Evolutionary conservation across 2,113 vertebrate species (phyloP).

Genomic region (Erinaceus europaeus): DNA sequence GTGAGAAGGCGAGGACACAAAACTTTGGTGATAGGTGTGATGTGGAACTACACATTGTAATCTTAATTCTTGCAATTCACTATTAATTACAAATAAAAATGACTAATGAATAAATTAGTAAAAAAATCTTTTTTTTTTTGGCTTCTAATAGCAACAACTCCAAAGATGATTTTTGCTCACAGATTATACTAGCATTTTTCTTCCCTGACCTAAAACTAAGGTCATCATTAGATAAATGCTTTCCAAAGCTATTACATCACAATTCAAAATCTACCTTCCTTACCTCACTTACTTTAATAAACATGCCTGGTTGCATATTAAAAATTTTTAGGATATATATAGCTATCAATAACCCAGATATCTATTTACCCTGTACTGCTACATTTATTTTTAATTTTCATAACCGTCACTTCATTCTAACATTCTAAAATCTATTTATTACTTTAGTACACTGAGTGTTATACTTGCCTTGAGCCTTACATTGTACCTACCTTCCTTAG

Average conservation of each 20-base stretch:
- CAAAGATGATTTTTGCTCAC: background rate
- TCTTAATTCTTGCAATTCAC: too few relatives aligned
- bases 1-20: too few relatives aligned
- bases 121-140: too few relatives aligned
- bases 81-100: too few relatives aligned
- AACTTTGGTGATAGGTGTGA: too few relatives aligned
- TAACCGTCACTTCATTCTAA: background rate
- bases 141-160: background rate
- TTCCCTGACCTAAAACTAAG: background rate
- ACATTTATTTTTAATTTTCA: background rate
- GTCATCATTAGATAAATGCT: background rate
- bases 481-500: background rate
- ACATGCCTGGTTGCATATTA: background rate
- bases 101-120: too few relatives aligned
- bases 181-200: background rate
- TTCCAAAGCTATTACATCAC: background rate
- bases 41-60: too few relatives aligned
- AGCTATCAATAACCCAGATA: too few relatives aligned
- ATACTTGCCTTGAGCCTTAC: background rate
- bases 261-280: background rate
- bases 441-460: background rate
- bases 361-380: background rate
- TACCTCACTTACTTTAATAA: background rate
- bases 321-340: background rate
- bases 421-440: background rate